These are phyloP conservation scores for Dendronephthya gigantea DNA, from an alignment of 64 coral and sea anemone genomes.

Conservation along the genomic window DNA sequence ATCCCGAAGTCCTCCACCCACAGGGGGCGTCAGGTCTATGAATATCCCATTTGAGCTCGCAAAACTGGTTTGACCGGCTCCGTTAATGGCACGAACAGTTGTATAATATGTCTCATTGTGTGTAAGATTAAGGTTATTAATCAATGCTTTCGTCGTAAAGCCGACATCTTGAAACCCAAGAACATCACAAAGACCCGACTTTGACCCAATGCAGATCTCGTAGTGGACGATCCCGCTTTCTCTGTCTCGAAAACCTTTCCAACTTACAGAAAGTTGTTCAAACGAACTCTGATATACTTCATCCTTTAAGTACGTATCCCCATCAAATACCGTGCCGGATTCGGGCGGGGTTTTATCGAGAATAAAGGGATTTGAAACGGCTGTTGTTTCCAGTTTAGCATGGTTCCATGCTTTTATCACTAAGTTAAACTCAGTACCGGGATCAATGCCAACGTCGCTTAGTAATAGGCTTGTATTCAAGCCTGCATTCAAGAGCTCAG, in stretches of 20 bases:
- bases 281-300: slow-evolving; percentile 35
- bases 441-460: slow-evolving; percentile 14
- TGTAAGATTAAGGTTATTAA: slow-evolving; percentile 40
- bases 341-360: slow-evolving; percentile 44
- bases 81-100: slow-evolving; percentile 44
- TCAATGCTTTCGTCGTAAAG: background rate
- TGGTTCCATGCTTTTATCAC: slow-evolving; percentile 45
- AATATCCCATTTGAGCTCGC: slow-evolving; percentile 50
- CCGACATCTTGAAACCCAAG: background rate
- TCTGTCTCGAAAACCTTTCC: slow-evolving; percentile 32
- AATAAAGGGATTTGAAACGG: slow-evolving; percentile 44
- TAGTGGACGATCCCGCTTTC: slow-evolving; percentile 52
- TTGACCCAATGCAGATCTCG: slow-evolving; percentile 67
- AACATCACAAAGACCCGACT: background rate
- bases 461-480: background rate
- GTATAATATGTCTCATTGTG: slow-evolving; percentile 70
- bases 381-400: slow-evolving; percentile 41
- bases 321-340: slow-evolving; percentile 45
- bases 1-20: slow-evolving; percentile 11
- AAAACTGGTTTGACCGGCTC: slow-evolving; percentile 34
- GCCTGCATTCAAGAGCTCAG: background rate
- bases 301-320: slow-evolving; percentile 8
- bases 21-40: slow-evolving; percentile 56
- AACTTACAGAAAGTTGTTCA: slow-evolving; percentile 28
- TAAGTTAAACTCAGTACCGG: slow-evolving; percentile 35